A percentile compares a stretch with the other conserved stretches of the same genome.
phyloP scores from a whole-genome alignment of 2,888 invertebrate genomes.

The Scaptomyza polygonia region DNA sequence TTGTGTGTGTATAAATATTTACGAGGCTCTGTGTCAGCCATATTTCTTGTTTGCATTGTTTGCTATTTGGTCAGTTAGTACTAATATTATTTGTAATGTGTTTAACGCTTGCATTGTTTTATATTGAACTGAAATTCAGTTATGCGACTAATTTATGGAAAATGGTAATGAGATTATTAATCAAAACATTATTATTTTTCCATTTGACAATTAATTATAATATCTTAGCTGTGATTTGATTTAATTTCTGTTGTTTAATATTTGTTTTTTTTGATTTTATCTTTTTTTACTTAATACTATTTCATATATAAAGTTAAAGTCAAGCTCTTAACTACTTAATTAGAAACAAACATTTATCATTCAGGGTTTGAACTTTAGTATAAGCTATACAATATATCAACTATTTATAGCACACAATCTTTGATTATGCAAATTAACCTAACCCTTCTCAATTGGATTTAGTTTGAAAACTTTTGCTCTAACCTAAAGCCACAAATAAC shows the following conservation, averaged over 20 bases:
- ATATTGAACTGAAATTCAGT: constrained; percentile 29
- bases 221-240: constrained; percentile 4
- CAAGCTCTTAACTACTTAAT: neutral
- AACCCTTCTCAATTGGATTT: neutral
- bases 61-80: neutral
- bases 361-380: neutral
- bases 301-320: no score
- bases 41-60: constrained; percentile 16
- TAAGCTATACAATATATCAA: neutral
- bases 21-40: constrained; percentile 44
- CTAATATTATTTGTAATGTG: constrained; percentile 17
- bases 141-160: constrained; percentile 36
- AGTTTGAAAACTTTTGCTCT: neutral
- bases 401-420: no score
- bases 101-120: constrained; percentile 20
- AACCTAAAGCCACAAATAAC: constrained; percentile 28
- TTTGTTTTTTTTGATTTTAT: no score
- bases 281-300: no score
- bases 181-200: neutral
- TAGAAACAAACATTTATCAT: neutral
- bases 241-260: neutral
- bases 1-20: constrained; percentile 52
- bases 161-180: constrained; percentile 20
- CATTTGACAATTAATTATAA: neutral
- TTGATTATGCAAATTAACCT: no score